Percentiles rank a stretch among this genome's conserved stretches.
Conservation (phyloP, 2,113 vertebrate genomes). For the Apaloderma vittatum region DNA sequence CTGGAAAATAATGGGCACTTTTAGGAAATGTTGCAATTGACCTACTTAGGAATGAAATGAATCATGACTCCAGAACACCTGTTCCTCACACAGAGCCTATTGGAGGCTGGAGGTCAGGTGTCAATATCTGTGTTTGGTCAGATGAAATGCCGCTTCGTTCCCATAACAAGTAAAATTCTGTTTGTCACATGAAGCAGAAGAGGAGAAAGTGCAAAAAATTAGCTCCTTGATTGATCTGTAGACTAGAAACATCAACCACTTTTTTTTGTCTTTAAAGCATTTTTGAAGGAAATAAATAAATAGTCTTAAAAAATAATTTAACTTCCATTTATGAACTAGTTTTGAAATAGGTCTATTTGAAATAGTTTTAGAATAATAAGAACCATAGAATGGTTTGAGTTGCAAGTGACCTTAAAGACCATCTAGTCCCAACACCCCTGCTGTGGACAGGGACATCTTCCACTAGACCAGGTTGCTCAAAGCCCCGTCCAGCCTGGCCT, state of each 20-base stretch:
- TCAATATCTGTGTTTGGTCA: not conserved
- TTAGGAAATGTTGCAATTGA: not conserved
- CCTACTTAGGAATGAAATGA: not conserved
- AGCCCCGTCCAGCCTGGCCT: not conserved
- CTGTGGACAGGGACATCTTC: not conserved
- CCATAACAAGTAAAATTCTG: not conserved
- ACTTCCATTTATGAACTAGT: not conserved
- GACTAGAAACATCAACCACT: not conserved
- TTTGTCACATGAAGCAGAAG: not conserved
- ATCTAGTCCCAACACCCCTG: not conserved
- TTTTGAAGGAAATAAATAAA: not conserved
- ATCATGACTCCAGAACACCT: not conserved
- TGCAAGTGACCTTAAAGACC: not conserved
- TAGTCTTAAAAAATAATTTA: not conserved
- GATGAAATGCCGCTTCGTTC: not conserved
- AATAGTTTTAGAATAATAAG: not conserved
- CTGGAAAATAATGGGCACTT: not conserved
- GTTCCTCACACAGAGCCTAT: not conserved
- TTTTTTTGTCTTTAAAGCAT: not conserved
- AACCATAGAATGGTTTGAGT: not conserved
- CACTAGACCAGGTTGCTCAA: not conserved
- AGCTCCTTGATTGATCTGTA: not conserved
- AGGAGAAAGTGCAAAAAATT: not conserved
- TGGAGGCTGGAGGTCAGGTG: not conserved
- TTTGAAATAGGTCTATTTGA: not conserved